Evolutionary conservation across 2,888 invertebrate genomes (phyloP), one percentile per base, ranked within the genome.

Genomic region (Sipha maydis): DNA sequence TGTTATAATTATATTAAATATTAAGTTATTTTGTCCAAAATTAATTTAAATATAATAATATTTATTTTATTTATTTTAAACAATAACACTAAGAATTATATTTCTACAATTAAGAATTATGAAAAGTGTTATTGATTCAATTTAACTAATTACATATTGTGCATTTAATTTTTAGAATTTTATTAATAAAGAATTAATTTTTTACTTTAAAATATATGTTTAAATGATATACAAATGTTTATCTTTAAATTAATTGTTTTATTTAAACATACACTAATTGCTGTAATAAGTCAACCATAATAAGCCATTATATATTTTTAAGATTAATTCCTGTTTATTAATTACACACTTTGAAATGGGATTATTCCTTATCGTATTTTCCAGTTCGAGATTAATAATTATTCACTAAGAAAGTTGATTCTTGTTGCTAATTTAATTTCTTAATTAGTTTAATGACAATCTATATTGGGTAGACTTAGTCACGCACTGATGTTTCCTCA

Each of bases 371-470:
- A 78, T 78, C 54, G 78, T 48, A 31, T 31, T 78, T 67, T 61
- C 14, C 80, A 80, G 38, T 80, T 67, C 34, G n/a, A 38, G 38
- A 80, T 80, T 19, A 67, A 67, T 61, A 38, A 67, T 80, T 38
- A 67, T 80, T 38, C n/a, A n/a, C n/a, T 61, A 8, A 67, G 9
- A n/a, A 67, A 80, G 38, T 80, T 80, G 38, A 80, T n/a, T 67
- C 19, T 67, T 19, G 80, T 61, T 38, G 34, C 61, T 80, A 61
- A 80, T 67, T 67, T 61, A 38, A 80, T 67, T 67, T 80, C 80
- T 80, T 80, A 80, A 80, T 80, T 80, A 80, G n/a, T 80, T 80
- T 80, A n/a, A 80, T 67, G 61, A 34, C 38, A 54, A 80, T 67
- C 61, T 80, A 80, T 61, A 61, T 38, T 80, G 38, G 4, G 61